Conservation (phyloP, 2,888 invertebrate species). For the Liodrosophila aerea region DNA sequence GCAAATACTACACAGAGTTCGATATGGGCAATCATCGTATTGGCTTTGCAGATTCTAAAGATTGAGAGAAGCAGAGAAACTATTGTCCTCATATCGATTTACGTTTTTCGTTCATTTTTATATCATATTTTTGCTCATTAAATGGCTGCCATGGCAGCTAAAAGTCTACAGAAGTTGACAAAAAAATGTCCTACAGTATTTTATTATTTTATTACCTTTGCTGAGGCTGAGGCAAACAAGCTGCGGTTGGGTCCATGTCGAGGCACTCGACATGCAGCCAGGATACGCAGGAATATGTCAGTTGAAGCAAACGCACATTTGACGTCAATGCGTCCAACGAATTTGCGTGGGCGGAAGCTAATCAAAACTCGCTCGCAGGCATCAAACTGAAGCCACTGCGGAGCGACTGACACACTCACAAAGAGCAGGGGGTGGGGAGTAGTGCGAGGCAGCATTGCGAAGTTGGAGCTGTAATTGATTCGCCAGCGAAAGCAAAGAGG, state of each 20-base stretch:
- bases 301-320: not conserved
- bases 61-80: constrained; percentile 25
- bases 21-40: constrained; percentile 70
- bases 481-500: constrained; percentile 25
- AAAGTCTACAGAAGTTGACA: constrained; percentile 15
- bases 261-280: not conserved
- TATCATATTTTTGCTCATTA: constrained; percentile 9
- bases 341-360: constrained; percentile 63
- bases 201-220: constrained; percentile 68
- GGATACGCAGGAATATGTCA: constrained; percentile 1
- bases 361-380: constrained; percentile 70
- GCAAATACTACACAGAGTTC: constrained; percentile 68
- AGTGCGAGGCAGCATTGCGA: not conserved
- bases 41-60: constrained; percentile 81
- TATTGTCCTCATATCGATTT: not conserved
- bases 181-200: constrained; percentile 25
- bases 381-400: constrained; percentile 32
- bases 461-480: constrained; percentile 63
- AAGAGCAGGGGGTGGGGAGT: not conserved
- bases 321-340: constrained; percentile 41
- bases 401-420: too few relatives aligned
- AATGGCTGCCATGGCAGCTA: constrained; percentile 46
- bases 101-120: too few relatives aligned
- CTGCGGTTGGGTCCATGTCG: too few relatives aligned
- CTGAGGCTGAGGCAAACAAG: constrained; percentile 22